Percentiles rank a stretch among this genome's conserved stretches.
phyloP scores from a whole-genome alignment of 2,113 vertebrate species.

The Heteronetta atricapilla region DNA sequence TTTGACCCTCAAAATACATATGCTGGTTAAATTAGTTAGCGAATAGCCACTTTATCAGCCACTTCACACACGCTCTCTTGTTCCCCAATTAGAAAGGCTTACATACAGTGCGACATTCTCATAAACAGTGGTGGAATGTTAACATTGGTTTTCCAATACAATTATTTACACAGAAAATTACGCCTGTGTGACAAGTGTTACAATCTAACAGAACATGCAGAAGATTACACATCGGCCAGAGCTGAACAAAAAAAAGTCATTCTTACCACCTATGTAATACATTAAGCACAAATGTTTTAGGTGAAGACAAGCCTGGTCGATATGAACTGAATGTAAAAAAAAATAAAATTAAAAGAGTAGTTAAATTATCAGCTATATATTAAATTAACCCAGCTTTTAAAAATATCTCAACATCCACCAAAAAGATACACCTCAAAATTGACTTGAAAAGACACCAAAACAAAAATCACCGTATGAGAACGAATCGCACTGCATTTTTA shows the following conservation, averaged over 20 bases:
- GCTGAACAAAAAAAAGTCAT: slow-evolving; percentile 68
- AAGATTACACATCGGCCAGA: slow-evolving; percentile 62
- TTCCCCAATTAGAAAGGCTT: slow-evolving; percentile 57
- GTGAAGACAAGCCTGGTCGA: slow-evolving; percentile 83
- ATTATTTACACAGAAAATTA: slow-evolving; percentile 58
- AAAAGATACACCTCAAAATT: background rate
- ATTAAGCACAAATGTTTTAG: slow-evolving; percentile 90
- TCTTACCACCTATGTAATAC: slow-evolving; percentile 91
- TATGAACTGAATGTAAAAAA: slow-evolving; percentile 87
- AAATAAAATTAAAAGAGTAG: slow-evolving; percentile 69
- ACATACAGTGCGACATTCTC: slow-evolving; percentile 85
- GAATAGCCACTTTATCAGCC: slow-evolving; percentile 37
- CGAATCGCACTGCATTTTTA: slow-evolving; percentile 76
- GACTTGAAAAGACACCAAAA: background rate
- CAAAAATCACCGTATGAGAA: slow-evolving; percentile 81
- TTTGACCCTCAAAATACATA: background rate
- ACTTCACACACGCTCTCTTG: slow-evolving; percentile 56
- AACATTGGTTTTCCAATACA: slow-evolving; percentile 70
- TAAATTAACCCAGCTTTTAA: slow-evolving; percentile 8
- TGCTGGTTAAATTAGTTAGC: slow-evolving; percentile 52
- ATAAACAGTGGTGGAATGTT: slow-evolving; percentile 80
- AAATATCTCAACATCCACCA: slow-evolving; percentile 9
- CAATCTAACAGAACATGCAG: slow-evolving; percentile 70
- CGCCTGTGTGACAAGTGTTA: slow-evolving; percentile 63
- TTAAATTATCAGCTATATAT: slow-evolving; percentile 22